Evolutionary conservation across 2,797 vertebrate species (phyloP), one percentile per base, ranked within the genome.

Genomic region (Liparis tanakae): DNA sequence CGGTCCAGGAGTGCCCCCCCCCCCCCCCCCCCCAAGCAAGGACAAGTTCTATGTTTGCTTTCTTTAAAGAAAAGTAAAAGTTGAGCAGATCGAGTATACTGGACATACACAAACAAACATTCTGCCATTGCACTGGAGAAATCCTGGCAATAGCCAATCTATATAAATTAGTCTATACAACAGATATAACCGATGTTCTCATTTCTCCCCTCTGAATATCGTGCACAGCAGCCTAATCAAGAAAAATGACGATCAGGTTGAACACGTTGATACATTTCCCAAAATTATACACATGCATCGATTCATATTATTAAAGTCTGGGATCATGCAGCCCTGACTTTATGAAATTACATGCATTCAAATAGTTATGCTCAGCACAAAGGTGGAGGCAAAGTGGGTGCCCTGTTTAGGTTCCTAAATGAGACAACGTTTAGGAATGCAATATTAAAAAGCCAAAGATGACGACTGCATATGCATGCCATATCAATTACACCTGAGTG

Each of bases 281-380:
- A 14, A 0, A 56, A 14, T 57, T 10, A 54, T 10, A 20, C n/a
- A 64, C 8, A 54, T 74, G 41, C 3, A 62, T 36, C 7, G 1
- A 36, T 54, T 2, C 22, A 64, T 50, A 6, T 10, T 25, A 25
- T 6, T 36, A 1, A 48, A 67, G 51, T 77, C 25, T 33, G 5
- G 41, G 53, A 63, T 74, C 13, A 70, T 34, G 37, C n/a, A 70
- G 22, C 20, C 3, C 8, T 33, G 76, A 83, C 81, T 84, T 82
- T 68, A 66, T 76, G 6, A 5, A 54, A 60, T 74, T 12, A 54
- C 10, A 56, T 18, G 57, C 67, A 74, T 76, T 51, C 48, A 62
- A 84, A 83, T 79, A 89, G 81, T 88, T 88, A 3, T 68, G 67
- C n/a, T 56, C 63, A 53, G 39, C 18, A 57, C 51, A 74, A 48